A percentile compares a stretch with the other conserved stretches of the same genome.
Conservation (phyloP, 2,888 invertebrate genomes). For the Heterodera filipjevi region DNA sequence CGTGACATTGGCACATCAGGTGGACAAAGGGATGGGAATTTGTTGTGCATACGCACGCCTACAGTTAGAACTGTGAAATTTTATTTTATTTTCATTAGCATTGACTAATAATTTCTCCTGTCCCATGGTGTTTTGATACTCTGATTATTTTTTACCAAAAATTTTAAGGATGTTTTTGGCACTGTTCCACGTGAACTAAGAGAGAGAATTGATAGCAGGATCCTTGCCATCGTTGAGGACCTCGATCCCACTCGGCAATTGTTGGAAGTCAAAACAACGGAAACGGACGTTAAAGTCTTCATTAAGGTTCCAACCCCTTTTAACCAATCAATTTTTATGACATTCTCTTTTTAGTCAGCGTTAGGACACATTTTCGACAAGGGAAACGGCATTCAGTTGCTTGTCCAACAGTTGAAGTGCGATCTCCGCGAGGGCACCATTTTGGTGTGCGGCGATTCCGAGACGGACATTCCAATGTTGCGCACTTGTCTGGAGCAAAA, state of each 20-base stretch:
- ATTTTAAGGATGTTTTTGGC: constrained; percentile 48
- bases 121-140: too few species aligned
- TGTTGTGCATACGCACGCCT: too few species aligned
- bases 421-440: constrained; percentile 62
- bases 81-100: too few species aligned
- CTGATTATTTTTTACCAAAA: too few species aligned
- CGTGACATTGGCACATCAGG: constrained; percentile 56
- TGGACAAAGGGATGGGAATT: not conserved
- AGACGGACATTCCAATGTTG: constrained; percentile 64
- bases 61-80: too few species aligned
- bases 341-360: constrained; percentile 27
- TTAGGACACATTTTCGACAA: constrained; percentile 63
- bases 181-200: constrained; percentile 36
- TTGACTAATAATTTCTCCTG: too few species aligned
- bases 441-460: constrained; percentile 64
- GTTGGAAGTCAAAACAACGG: constrained; percentile 52
- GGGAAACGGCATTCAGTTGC: constrained; percentile 61
- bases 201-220: constrained; percentile 42
- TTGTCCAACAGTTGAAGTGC: constrained; percentile 56
- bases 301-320: constrained; percentile 52
- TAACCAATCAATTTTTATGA: too few species aligned
- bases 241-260: constrained; percentile 53
- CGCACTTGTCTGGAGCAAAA: constrained; percentile 58
- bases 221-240: constrained; percentile 55
- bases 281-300: constrained; percentile 63